These are phyloP conservation scores for Invenusta paracnida DNA, from an alignment of 2,888 invertebrate species.

Conservation along the genomic window DNA sequence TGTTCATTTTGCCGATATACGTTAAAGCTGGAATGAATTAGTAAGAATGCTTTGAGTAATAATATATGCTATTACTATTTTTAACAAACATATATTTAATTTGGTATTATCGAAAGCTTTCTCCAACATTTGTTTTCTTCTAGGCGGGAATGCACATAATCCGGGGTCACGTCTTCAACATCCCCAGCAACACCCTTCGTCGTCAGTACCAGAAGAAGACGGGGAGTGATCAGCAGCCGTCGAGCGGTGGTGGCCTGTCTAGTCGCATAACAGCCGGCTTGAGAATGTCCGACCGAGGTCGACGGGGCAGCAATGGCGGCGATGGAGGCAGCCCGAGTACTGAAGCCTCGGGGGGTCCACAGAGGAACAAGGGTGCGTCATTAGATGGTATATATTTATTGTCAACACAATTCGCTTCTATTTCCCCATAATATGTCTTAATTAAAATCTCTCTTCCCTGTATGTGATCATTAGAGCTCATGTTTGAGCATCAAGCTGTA, in stretches of 20 bases:
- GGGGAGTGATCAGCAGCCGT: not conserved
- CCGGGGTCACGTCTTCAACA: slow-evolving; percentile 9
- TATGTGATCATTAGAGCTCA: no score
- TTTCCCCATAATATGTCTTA: no score
- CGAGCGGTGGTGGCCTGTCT: not conserved
- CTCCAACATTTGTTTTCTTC: not conserved
- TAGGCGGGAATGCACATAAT: not conserved
- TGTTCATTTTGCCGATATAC: no score
- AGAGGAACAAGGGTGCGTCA: not conserved
- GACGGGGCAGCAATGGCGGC: not conserved
- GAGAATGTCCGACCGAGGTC: not conserved
- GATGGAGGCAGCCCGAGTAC: not conserved
- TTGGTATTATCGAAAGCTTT: no score
- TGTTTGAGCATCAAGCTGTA: no score
- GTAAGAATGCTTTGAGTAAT: no score
- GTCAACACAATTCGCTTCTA: no score
- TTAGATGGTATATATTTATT: no score
- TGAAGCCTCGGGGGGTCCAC: not conserved
- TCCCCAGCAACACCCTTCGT: slow-evolving; percentile 22
- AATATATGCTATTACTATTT: no score
- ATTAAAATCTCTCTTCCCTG: no score
- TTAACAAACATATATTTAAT: no score
- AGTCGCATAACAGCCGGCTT: not conserved
- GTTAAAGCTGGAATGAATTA: no score
- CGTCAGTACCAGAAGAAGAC: not conserved